Evolutionary conservation across 1,140 invertebrate genomes (phyloP), one percentile per base, ranked within the genome.

Genomic region (Bombus confusus): DNA sequence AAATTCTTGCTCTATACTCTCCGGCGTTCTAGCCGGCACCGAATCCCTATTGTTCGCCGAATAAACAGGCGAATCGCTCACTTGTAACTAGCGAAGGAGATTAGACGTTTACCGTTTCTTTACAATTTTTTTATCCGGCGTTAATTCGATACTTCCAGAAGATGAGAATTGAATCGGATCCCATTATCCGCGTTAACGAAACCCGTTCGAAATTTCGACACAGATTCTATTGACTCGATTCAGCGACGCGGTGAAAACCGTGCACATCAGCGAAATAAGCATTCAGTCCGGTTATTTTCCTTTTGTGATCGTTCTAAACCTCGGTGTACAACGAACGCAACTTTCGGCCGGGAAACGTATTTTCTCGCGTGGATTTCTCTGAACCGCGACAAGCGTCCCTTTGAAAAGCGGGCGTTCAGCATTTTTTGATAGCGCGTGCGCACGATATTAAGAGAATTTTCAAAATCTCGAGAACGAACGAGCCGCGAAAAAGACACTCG

Each of bases 401-500:
- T n/a, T n/a, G 25, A 41, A 34, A 34, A 22, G n/a, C 72, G n/a
- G 15, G 41, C n/a, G 47, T 74, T 74, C n/a, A 15, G 28, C 41
- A 3, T n/a, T 31, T 74, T 74, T 34, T 47, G 72, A 22, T 52
- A 8, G 47, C 6, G 47, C 1, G 47, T 8, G 18, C 47, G 18
- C 18, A n/a, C 22, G 28, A 25, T 10, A 28, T 75, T 87, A 86
- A 82, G 66, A 77, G 78, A 73, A 86, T 86, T 81, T 73, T 66
- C 52, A 59, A 77, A 80, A 22, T 52, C 47, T 52, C 5, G 47
- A 22, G 47, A 52, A 52, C 47, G 22, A 22, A 52, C 47, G 47
- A 52, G 47, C 47, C 18, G 47, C 1, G 47, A 52, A 52, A 52
- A 52, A 52, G 47, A 52, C 47, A 22, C 47, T 52, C 47, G 47